These are phyloP conservation scores for Spongia lamella DNA, from an alignment of 37 sponge, comb jelly and placozoan genomes.

Conservation along the genomic window DNA sequence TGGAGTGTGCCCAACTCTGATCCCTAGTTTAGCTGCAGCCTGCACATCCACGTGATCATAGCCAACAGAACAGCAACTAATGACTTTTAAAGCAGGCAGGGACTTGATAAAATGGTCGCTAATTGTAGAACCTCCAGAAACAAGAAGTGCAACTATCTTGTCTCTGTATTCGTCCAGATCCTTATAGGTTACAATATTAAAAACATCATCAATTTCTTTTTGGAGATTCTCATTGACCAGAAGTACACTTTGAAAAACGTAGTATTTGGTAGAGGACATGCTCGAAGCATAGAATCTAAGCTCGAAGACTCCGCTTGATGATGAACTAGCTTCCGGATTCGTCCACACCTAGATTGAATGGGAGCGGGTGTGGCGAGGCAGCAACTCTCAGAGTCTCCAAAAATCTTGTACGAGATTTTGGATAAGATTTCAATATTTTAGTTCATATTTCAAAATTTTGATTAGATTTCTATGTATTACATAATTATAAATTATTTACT, in stretches of 20 bases:
- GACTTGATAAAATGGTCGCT: conserved; percentile 36
- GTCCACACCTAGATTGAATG: too few species aligned
- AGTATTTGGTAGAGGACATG: conserved; percentile 33
- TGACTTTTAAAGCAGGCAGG: conserved; percentile 78
- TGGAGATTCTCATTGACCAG: conserved; percentile 29
- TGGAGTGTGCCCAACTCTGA: conserved; percentile 83
- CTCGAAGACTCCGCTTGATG: too few species aligned
- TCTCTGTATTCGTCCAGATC: conserved; percentile 29
- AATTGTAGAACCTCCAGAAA: conserved; percentile 25
- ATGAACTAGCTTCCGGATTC: too few species aligned
- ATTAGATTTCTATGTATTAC: too few species aligned
- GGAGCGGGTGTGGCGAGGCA: too few species aligned
- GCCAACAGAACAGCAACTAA: conserved; percentile 73
- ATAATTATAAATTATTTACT: too few species aligned
- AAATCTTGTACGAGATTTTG: too few species aligned
- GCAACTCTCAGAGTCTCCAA: too few species aligned
- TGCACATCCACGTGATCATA: conserved; percentile 73
- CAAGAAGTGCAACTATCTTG: conserved; percentile 46
- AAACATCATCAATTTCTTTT: conserved; percentile 30
- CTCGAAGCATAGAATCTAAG: too few species aligned
- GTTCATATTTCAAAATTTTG: too few species aligned
- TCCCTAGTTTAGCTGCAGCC: conserved; percentile 51
- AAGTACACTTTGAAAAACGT: conserved; percentile 47
- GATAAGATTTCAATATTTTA: too few species aligned
- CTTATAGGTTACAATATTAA: conserved; percentile 44